These are phyloP conservation scores for Deroplatys truncata DNA, from an alignment of 2,888 invertebrate genomes.

Conservation along the genomic window DNA sequence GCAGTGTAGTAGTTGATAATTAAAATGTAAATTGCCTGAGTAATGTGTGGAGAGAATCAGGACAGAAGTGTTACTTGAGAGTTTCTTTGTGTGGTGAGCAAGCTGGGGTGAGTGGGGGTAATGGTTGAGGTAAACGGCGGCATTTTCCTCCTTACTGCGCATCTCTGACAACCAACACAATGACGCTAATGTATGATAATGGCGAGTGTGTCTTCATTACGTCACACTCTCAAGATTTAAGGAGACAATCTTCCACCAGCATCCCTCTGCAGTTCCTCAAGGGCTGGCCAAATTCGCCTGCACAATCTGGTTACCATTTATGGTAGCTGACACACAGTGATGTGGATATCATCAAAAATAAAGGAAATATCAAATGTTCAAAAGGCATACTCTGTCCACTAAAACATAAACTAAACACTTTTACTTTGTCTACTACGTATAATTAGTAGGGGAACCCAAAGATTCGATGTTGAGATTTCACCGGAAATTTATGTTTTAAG, in stretches of 20 bases:
- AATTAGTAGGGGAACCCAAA: no score
- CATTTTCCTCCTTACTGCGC: not conserved
- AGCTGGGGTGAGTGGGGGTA: not conserved
- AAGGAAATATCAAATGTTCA: no score
- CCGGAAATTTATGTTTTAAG: no score
- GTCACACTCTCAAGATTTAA: not conserved
- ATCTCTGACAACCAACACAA: not conserved
- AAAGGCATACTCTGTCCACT: no score
- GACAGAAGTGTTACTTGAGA: not conserved
- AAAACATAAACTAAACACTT: no score
- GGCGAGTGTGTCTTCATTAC: not conserved
- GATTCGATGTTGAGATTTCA: no score
- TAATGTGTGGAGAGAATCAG: not conserved
- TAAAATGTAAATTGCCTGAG: not conserved
- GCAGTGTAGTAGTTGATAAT: not conserved
- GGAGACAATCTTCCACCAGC: not conserved
- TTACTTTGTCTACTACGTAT: no score
- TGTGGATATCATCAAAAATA: no score
- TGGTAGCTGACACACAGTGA: no score
- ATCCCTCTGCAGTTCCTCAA: not conserved
- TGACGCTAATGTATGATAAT: not conserved
- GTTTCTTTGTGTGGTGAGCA: not conserved
- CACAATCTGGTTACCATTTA: no score
- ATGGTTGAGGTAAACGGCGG: not conserved
- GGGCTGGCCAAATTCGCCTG: not conserved